Conservation (phyloP, 2,797 vertebrate genomes). For the Carduelis carduelis region DNA sequence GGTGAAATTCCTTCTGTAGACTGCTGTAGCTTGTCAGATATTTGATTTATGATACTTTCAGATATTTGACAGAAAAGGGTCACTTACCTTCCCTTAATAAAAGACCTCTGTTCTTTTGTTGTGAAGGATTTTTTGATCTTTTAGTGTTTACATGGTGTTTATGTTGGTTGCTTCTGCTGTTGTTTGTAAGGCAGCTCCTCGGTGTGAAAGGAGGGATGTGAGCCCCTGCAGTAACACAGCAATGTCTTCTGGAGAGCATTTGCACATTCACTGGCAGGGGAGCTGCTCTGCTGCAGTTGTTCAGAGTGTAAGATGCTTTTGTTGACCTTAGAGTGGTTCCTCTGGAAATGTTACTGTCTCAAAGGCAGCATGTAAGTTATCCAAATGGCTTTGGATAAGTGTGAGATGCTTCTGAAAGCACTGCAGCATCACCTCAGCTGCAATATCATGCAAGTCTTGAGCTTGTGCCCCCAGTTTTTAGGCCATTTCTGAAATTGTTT, state of each 20-base stretch:
- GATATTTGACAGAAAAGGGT: not conserved
- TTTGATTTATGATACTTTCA: slow-evolving; percentile 3
- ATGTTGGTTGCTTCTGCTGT: not conserved
- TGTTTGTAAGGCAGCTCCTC: slow-evolving; percentile 1
- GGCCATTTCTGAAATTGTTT: not conserved
- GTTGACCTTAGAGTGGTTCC: slow-evolving; percentile 50
- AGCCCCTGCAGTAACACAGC: slow-evolving; percentile 13
- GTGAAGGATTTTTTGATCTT: not conserved
- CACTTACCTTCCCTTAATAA: not conserved
- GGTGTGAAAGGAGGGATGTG: not conserved
- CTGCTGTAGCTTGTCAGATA: not conserved
- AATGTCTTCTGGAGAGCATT: slow-evolving; percentile 8
- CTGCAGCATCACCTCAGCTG: not conserved
- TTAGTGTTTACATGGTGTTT: not conserved
- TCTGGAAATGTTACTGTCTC: slow-evolving; percentile 50
- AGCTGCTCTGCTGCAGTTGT: slow-evolving; percentile 39
- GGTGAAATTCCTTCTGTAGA: not conserved
- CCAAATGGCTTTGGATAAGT: slow-evolving; percentile 20
- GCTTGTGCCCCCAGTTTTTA: not conserved
- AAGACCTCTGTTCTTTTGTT: not conserved
- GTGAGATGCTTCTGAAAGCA: slow-evolving; percentile 11
- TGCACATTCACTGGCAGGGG: not conserved
- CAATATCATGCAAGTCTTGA: not conserved
- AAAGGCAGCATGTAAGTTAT: slow-evolving; percentile 32
- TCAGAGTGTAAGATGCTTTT: slow-evolving; percentile 10